Evolutionary conservation across 92 coral and sea anemone genomes (phyloP).

Genomic region (Ricordea florida): DNA sequence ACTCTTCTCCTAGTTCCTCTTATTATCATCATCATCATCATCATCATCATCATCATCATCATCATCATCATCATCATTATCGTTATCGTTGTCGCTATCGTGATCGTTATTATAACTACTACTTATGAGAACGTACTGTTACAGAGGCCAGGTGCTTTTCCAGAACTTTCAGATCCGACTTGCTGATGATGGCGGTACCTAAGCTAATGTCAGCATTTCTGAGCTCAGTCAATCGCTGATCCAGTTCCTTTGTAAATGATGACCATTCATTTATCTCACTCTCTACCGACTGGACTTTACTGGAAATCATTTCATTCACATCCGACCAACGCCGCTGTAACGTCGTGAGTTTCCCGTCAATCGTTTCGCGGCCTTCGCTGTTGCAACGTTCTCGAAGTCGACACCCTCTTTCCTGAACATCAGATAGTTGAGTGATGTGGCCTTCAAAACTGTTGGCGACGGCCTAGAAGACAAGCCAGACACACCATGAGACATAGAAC

Average conservation of each 20-base stretch:
- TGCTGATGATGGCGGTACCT: constrained; percentile 62
- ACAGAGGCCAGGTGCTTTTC: constrained; percentile 74
- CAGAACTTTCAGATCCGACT: constrained; percentile 60
- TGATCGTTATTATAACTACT: no score
- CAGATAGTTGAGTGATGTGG: constrained; percentile 63
- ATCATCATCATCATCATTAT: no score
- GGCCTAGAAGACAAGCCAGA: constrained; percentile 45
- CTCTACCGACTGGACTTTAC: constrained; percentile 56
- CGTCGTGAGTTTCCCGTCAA: constrained; percentile 66
- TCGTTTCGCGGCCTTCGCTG: constrained; percentile 67
- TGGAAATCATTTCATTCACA: constrained; percentile 62
- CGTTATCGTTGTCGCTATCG: no score
- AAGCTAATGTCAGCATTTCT: constrained; percentile 78
- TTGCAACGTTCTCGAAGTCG: constrained; percentile 80
- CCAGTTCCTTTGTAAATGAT: constrained; percentile 57
- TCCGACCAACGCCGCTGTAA: constrained; percentile 77
- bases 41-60: no score
- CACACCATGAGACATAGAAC: background rate
- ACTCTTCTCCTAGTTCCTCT: no score
- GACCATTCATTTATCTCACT: constrained; percentile 74
- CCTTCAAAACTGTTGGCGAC: constrained; percentile 89
- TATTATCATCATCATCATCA: no score
- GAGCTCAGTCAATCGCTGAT: constrained; percentile 70
- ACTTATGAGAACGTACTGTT: constrained; percentile 48
- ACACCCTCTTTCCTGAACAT: constrained; percentile 63